These are phyloP conservation scores for Prenolepis imparis DNA, from an alignment of 2,888 invertebrate species.

Conservation along the genomic window DNA sequence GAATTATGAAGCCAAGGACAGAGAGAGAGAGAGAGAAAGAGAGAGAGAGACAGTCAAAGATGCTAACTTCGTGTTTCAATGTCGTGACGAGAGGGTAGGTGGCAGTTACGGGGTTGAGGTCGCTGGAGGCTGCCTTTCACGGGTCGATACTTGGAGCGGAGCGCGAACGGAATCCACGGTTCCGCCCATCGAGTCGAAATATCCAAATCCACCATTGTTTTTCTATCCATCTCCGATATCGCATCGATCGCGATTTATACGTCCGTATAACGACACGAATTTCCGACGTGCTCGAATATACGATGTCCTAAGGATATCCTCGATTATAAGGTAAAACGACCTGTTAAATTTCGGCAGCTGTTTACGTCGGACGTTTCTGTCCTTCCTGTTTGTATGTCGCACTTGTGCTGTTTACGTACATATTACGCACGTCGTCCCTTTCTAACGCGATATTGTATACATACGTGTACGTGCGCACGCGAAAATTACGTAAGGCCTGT, in stretches of 20 bases:
- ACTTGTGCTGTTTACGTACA: background rate
- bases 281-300: background rate
- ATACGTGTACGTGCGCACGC: background rate
- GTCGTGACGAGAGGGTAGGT: conserved; percentile 49
- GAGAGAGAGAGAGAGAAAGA: conserved; percentile 26
- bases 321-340: background rate
- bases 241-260: conserved; percentile 23
- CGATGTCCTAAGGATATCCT: background rate
- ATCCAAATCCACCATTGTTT: conserved; percentile 61
- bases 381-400: background rate
- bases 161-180: conserved; percentile 65
- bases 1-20: conserved; percentile 23
- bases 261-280: background rate
- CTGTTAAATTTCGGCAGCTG: background rate
- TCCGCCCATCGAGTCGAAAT: conserved; percentile 70
- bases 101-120: conserved; percentile 68
- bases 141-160: conserved; percentile 77
- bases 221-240: conserved; percentile 1
- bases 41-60: conserved; percentile 14
- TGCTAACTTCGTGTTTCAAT: conserved; percentile 56
- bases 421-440: background rate
- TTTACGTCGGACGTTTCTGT: background rate
- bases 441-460: background rate
- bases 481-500: background rate
- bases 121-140: conserved; percentile 75